A percentile compares a stretch with the other conserved stretches of the same genome.
Conservation (phyloP, 2,113 vertebrate species). For the Sceloporus undulatus region DNA sequence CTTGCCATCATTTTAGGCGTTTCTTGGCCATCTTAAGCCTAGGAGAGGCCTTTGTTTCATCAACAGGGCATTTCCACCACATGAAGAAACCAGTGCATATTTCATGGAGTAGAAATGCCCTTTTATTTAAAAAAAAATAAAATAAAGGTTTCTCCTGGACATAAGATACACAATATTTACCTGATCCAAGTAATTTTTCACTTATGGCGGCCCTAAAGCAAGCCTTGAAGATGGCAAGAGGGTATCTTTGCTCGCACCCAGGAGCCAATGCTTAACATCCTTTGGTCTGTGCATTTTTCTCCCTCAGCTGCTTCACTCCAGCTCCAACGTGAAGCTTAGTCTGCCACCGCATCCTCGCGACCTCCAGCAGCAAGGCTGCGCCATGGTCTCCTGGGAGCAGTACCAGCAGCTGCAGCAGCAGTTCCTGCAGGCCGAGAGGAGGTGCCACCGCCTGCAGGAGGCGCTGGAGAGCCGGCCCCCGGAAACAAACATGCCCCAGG, state of each 20-base stretch:
- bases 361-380: constrained; percentile 78
- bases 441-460: constrained; percentile 81
- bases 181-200: too few species aligned
- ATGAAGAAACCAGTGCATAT: too few species aligned
- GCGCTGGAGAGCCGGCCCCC: constrained; percentile 78
- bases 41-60: too few species aligned
- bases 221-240: background rate
- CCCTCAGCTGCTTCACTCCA: constrained; percentile 75
- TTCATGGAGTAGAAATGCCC: too few species aligned
- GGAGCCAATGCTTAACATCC: background rate
- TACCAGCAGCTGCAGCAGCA: constrained; percentile 83
- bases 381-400: constrained; percentile 84
- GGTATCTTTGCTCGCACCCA: background rate
- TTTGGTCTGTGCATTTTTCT: background rate
- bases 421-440: constrained; percentile 82
- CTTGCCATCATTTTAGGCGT: too few species aligned
- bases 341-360: constrained; percentile 56
- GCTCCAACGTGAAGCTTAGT: constrained; percentile 75
- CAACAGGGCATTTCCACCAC: too few species aligned
- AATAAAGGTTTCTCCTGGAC: too few species aligned
- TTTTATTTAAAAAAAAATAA: too few species aligned
- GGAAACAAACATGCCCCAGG: constrained; percentile 85
- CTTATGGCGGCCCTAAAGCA: too few species aligned
- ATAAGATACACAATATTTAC: too few species aligned
- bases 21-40: too few species aligned